These are phyloP conservation scores for Phania funesta DNA, from an alignment of 2,888 invertebrate genomes.

Conservation along the genomic window DNA sequence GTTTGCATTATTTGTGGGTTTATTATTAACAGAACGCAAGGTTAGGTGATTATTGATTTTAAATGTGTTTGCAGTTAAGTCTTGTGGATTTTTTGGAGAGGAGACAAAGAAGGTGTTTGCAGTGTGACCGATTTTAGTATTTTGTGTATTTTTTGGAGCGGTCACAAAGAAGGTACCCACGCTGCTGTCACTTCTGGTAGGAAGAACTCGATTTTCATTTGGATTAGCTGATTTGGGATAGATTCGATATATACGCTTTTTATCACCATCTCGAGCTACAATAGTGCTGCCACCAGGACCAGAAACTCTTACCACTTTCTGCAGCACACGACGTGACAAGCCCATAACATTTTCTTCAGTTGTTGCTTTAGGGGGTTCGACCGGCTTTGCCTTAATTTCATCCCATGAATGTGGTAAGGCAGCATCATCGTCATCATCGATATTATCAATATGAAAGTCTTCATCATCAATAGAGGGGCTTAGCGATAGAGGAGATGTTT, in stretches of 20 bases:
- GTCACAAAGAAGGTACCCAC: conserved; percentile 31
- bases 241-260: conserved; percentile 65
- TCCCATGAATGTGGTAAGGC: conserved; percentile 36
- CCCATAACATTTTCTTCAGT: background rate
- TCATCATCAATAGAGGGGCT: conserved; percentile 30
- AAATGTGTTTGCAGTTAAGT: background rate
- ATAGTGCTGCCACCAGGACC: conserved; percentile 31
- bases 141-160: background rate
- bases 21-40: background rate
- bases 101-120: conserved; percentile 41
- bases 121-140: background rate
- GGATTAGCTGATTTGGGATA: conserved; percentile 43
- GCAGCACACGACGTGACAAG: conserved; percentile 54
- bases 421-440: conserved; percentile 41
- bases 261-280: conserved; percentile 56
- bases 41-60: background rate
- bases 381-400: conserved; percentile 12
- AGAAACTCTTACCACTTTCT: conserved; percentile 67
- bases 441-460: conserved; percentile 17
- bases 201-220: background rate
- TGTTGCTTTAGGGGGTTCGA: background rate
- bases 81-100: background rate
- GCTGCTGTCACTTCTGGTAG: background rate
- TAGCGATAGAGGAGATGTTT: background rate
- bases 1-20: background rate